Evolutionary conservation across 1,140 invertebrate genomes (phyloP).

Genomic region (Aphis craccivora): DNA sequence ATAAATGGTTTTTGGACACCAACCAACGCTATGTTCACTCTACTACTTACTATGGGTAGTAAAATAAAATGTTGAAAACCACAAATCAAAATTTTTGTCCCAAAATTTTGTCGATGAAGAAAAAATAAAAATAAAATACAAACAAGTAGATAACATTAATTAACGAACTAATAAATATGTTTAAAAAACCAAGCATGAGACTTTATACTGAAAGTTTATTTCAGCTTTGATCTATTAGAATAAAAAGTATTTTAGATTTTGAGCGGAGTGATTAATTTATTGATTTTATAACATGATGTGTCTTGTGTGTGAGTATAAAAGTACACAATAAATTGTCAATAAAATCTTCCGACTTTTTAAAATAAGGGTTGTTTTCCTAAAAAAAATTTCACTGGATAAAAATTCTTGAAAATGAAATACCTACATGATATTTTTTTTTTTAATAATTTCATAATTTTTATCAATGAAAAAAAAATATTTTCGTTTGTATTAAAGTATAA

Average conservation of each 20-base stretch:
- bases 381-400: too few relatives aligned
- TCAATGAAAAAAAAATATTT: too few relatives aligned
- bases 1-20: conserved; percentile 35
- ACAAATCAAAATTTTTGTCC: background rate
- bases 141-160: background rate
- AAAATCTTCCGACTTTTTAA: too few relatives aligned
- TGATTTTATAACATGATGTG: too few relatives aligned
- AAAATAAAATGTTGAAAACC: background rate
- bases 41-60: background rate
- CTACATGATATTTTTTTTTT: too few relatives aligned
- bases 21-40: conserved; percentile 28
- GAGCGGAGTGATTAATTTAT: too few relatives aligned
- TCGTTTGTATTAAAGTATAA: too few relatives aligned
- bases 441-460: too few relatives aligned
- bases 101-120: background rate
- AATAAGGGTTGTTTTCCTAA: too few relatives aligned
- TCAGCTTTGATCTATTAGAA: background rate
- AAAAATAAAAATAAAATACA: background rate
- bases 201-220: background rate
- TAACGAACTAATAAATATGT: background rate
- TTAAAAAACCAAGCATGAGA: background rate
- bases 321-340: too few relatives aligned
- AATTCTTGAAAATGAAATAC: too few relatives aligned
- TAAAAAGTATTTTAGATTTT: background rate
- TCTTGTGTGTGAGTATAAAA: too few relatives aligned